Base-by-base conservation (phyloP, 2,113 vertebrate genomes). In the Podiceps cristatus region DNA sequence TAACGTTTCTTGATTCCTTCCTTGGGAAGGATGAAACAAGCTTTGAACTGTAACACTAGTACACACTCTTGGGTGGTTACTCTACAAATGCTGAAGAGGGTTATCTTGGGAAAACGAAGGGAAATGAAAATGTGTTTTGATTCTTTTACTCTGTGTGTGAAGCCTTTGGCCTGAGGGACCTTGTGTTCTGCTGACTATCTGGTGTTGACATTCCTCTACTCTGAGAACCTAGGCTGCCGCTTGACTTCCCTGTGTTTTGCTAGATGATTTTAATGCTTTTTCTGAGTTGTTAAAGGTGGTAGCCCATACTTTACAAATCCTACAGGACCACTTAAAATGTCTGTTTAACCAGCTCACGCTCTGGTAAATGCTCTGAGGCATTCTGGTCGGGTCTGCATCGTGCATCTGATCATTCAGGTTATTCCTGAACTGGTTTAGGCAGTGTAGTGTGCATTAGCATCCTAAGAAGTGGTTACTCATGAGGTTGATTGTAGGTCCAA, bases 341-440 rank as follows among this genome's bases (percentile, higher is more conserved):
- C 56, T 87, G 5, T 87, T 56, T 13, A 81, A 68, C 28, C 75
- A 93, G 62, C 87, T 94, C 22, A 64, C 19, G 0, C 56, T 79
- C 11, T 11, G 25, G 18, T 45, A 63, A 84, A 16, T 20, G 63
- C 64, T 93, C 42, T 3, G 2, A 35, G 91, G 87, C 90, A 6
- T 91, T 50, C 73, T 91, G 87, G 64, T 59, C 2, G 4, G 56
- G 60, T 68, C 91, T 78, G 49, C 33, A 0, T 44, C 0, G 10
- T 29, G 68, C 47, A 17, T 28, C 69, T 56, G 20, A 75, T 37
- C 84, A 40, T 93, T 91, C 96, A 82, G 81, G 90, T 96, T 91
- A 10, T 94, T 92, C 94, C 83, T 92, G 94, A 91, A n/a, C 94
- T 62, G 69, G 93, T 93, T 93, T 8, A 75, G 87, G 90, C 89